Percentiles rank a stretch among this genome's conserved stretches.
Evolutionary conservation across 2,797 vertebrate species (phyloP).

Genomic region (Semaprochilodus insignis): DNA sequence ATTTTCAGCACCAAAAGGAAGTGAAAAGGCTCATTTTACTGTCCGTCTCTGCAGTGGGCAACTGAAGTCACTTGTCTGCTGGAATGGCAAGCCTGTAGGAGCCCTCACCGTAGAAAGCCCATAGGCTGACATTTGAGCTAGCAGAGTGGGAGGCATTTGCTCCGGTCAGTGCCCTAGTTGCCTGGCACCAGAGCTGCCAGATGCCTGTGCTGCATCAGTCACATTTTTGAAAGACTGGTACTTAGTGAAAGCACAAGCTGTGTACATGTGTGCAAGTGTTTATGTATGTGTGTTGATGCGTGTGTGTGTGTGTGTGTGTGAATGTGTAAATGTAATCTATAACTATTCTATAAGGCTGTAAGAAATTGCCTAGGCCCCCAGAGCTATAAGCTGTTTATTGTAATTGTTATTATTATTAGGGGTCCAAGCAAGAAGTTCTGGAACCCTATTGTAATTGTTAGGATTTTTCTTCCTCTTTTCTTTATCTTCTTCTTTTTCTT

Average conservation of each 20-base stretch:
- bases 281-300: neutral
- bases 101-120: slow-evolving; percentile 10
- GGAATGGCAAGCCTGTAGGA: neutral
- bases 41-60: neutral
- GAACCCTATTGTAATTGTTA: no score
- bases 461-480: no score
- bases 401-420: no score
- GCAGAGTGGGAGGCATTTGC: slow-evolving; percentile 6
- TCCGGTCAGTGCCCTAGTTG: slow-evolving; percentile 12
- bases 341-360: no score
- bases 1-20: neutral
- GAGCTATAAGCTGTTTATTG: no score
- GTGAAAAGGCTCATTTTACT: neutral
- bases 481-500: no score
- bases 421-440: no score
- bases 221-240: slow-evolving; percentile 2
- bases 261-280: neutral
- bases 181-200: neutral
- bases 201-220: slow-evolving; percentile 18
- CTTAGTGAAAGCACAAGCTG: slow-evolving; percentile 9
- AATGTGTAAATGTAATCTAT: no score
- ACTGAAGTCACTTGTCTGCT: neutral
- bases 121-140: slow-evolving; percentile 27
- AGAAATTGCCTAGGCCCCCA: no score
- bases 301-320: no score